A percentile compares a stretch with the other conserved stretches of the same genome.
phyloP scores from a whole-genome alignment of 2,113 vertebrate species.

The Ciconia maguari region DNA sequence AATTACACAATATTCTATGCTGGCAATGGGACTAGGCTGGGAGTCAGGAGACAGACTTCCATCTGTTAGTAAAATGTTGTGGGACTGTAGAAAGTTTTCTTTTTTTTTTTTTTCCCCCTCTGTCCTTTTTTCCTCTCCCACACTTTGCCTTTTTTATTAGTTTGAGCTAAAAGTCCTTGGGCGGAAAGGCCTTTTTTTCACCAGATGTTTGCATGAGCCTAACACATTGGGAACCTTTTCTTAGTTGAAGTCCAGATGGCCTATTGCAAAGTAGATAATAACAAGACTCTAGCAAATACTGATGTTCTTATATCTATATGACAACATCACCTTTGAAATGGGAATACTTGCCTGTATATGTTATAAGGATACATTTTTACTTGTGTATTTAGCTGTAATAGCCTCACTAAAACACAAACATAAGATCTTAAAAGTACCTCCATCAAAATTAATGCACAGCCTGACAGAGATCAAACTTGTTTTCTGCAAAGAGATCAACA shows the following conservation, averaged over 20 bases:
- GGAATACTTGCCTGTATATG: background rate
- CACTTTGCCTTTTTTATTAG: slow-evolving; percentile 23
- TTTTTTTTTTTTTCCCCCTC: too few relatives aligned
- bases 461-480: slow-evolving; percentile 46
- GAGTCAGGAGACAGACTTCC: background rate
- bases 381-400: background rate
- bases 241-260: slow-evolving; percentile 28
- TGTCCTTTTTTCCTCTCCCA: background rate
- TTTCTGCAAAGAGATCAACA: slow-evolving; percentile 17
- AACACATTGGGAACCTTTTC: slow-evolving; percentile 17
- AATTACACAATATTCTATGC: background rate
- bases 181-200: background rate
- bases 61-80: slow-evolving; percentile 13
- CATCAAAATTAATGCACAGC: slow-evolving; percentile 59
- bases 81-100: background rate
- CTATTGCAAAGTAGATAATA: slow-evolving; percentile 50
- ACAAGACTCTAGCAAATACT: slow-evolving; percentile 16
- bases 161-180: background rate
- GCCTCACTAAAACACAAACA: background rate
- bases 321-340: slow-evolving; percentile 29
- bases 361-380: background rate
- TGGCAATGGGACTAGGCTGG: background rate
- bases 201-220: slow-evolving; percentile 51
- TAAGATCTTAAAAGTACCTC: slow-evolving; percentile 32
- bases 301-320: background rate